Percentiles rank a stretch among this genome's conserved stretches.
These are phyloP conservation scores for Anoncus sp. DNA, from an alignment of 2,888 invertebrate genomes.

Conservation along the genomic window DNA sequence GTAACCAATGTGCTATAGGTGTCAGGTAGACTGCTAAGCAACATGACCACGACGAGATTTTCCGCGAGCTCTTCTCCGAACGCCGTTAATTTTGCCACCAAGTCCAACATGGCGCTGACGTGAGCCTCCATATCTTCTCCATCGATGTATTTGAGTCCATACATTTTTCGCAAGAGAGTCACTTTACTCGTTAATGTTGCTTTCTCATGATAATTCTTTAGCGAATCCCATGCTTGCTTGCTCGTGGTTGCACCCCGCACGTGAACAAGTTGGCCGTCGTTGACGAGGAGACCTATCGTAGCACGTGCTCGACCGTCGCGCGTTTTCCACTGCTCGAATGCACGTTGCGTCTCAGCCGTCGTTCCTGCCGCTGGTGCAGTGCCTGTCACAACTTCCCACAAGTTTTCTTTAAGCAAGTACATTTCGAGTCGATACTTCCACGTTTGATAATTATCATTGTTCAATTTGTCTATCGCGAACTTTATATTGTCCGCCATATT, in stretches of 20 bases:
- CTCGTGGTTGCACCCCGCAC: conserved; percentile 38
- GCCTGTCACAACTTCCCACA: conserved; percentile 61
- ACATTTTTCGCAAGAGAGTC: conserved; percentile 41
- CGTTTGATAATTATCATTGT: conserved; percentile 59
- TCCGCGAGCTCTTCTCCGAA: conserved; percentile 59
- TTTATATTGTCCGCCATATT: conserved; percentile 33
- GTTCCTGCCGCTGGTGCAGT: conserved; percentile 14
- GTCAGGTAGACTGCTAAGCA: conserved; percentile 68
- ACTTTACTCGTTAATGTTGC: conserved; percentile 45
- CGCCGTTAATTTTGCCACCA: conserved; percentile 55
- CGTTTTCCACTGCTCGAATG: conserved; percentile 57
- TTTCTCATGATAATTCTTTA: conserved; percentile 57
- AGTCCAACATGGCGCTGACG: conserved; percentile 55
- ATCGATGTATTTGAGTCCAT: conserved; percentile 34
- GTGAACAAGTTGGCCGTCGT: conserved; percentile 47
- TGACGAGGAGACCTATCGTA: conserved; percentile 54
- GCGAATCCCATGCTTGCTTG: conserved; percentile 47
- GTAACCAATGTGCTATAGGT: conserved; percentile 66
- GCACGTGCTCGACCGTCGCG: conserved; percentile 58
- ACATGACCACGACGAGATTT: conserved; percentile 57
- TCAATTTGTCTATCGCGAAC: conserved; percentile 50
- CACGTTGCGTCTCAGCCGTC: conserved; percentile 21
- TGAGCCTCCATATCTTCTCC: conserved; percentile 61
- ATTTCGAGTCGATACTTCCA: conserved; percentile 65
- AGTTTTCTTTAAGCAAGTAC: conserved; percentile 60